These are phyloP conservation scores for Sebastes schlegelii DNA, from an alignment of 2,113 vertebrate species.

Conservation along the genomic window DNA sequence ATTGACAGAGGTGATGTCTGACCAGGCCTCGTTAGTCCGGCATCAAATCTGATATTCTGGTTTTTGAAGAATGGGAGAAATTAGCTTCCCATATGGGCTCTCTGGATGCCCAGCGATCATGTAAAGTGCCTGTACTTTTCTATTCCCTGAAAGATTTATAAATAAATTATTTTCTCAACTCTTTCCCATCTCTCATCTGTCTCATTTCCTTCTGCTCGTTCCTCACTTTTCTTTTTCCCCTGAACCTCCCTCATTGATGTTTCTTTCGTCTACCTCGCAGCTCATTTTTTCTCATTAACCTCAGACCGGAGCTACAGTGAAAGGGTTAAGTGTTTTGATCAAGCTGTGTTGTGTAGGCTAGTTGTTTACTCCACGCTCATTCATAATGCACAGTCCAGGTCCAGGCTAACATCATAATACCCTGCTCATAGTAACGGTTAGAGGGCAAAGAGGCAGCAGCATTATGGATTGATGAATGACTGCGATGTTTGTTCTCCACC, in stretches of 20 bases:
- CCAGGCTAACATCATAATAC: slow-evolving; percentile 56
- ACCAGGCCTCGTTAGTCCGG: slow-evolving; percentile 57
- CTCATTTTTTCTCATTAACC: slow-evolving; percentile 36
- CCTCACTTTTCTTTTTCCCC: slow-evolving; percentile 28
- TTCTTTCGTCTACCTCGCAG: slow-evolving; percentile 31
- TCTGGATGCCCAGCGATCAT: slow-evolving; percentile 43
- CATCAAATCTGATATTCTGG: slow-evolving; percentile 52
- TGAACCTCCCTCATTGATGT: not conserved
- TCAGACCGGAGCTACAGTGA: not conserved
- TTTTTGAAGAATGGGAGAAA: slow-evolving; percentile 49
- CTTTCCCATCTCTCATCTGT: slow-evolving; percentile 67
- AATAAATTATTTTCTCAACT: slow-evolving; percentile 67
- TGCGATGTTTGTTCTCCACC: slow-evolving; percentile 67
- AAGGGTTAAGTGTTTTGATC: slow-evolving; percentile 58
- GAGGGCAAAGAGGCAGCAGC: slow-evolving; percentile 62
- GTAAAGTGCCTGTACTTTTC: slow-evolving; percentile 68
- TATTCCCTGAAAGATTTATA: slow-evolving; percentile 49
- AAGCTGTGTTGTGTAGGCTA: not conserved
- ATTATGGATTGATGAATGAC: slow-evolving; percentile 75
- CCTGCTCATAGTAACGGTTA: slow-evolving; percentile 41
- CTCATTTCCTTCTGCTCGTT: slow-evolving; percentile 60
- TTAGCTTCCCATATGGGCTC: slow-evolving; percentile 35
- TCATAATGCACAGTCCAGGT: slow-evolving; percentile 55
- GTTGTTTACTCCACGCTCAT: slow-evolving; percentile 54
- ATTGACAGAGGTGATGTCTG: slow-evolving; percentile 61